A percentile compares a stretch with the other conserved stretches of the same genome.
Evolutionary conservation across 2,888 invertebrate species (phyloP).

Genomic region (Bhutanitis thaidina): DNA sequence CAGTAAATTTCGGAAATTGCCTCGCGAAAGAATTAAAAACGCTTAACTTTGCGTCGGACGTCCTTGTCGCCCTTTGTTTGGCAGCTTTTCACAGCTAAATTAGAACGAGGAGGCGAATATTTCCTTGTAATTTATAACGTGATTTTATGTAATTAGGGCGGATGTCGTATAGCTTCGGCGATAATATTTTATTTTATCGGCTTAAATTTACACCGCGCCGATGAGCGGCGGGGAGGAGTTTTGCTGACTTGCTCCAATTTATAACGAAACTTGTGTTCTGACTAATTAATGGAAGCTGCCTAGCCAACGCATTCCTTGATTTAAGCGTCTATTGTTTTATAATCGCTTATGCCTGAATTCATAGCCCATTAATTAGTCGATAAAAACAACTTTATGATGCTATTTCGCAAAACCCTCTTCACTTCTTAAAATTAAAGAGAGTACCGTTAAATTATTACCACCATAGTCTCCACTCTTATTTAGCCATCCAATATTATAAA

Average conservation of each 20-base stretch:
- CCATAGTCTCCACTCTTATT: background rate
- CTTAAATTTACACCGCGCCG: conserved; percentile 65
- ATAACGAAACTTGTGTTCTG: conserved; percentile 75
- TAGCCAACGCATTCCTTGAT: conserved; percentile 59
- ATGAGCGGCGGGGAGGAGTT: conserved; percentile 56
- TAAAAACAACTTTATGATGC: conserved; percentile 19
- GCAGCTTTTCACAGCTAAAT: conserved; percentile 51
- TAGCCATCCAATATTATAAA: too few relatives aligned
- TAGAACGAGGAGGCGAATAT: conserved; percentile 53
- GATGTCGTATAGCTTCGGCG: conserved; percentile 55
- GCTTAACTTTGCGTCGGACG: conserved; percentile 52
- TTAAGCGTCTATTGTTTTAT: conserved; percentile 61
- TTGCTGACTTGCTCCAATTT: conserved; percentile 63
- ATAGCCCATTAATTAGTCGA: conserved; percentile 17
- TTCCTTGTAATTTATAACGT: conserved; percentile 63
- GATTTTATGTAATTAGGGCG: conserved; percentile 67
- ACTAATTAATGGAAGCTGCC: conserved; percentile 75
- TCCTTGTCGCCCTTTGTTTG: conserved; percentile 59
- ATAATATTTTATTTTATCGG: conserved; percentile 76
- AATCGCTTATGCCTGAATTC: conserved; percentile 32
- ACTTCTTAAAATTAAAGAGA: conserved; percentile 1
- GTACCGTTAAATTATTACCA: conserved; percentile 11
- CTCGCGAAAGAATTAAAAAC: conserved; percentile 55
- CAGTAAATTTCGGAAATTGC: conserved; percentile 55
- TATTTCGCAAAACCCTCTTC: conserved; percentile 15